Conservation (phyloP, 2,797 vertebrate genomes). For the Myotis myotis region DNA sequence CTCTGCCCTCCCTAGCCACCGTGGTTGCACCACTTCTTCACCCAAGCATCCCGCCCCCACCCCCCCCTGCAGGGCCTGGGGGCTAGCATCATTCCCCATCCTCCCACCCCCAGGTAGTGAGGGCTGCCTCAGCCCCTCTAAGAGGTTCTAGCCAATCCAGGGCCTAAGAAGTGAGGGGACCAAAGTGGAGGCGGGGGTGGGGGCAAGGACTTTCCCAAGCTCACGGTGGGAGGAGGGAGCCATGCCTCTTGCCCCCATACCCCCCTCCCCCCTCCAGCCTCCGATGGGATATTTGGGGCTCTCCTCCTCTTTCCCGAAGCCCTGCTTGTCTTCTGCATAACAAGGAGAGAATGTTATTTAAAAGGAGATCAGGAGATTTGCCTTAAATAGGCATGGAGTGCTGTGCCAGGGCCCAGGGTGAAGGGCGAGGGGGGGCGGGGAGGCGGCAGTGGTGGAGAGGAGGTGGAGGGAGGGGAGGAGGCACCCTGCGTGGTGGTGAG, state of each 20-base stretch:
- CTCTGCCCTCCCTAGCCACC: background rate
- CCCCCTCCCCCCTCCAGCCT: background rate
- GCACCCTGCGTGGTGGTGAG: background rate
- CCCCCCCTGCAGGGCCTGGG: background rate
- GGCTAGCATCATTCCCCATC: background rate
- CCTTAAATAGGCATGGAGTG: constrained; percentile 85
- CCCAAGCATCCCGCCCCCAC: too few relatives aligned
- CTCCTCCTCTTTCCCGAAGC: background rate
- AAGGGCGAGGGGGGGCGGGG: background rate
- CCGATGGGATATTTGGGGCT: background rate
- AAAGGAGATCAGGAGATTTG: constrained; percentile 81
- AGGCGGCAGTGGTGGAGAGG: too few relatives aligned
- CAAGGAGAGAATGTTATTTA: constrained; percentile 82
- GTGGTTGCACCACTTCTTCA: background rate
- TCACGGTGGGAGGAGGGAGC: background rate
- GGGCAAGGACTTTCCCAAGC: background rate
- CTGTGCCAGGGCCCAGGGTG: background rate
- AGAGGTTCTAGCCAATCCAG: background rate
- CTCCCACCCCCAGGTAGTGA: background rate
- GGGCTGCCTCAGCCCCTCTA: background rate
- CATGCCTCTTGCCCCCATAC: background rate
- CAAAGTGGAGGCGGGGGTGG: background rate
- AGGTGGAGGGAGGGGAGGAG: background rate
- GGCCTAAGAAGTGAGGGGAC: background rate
- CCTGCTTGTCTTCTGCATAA: constrained; percentile 39